phyloP scores from a whole-genome alignment of 1,140 invertebrate genomes.

The Caenorhabditis brenneri region DNA sequence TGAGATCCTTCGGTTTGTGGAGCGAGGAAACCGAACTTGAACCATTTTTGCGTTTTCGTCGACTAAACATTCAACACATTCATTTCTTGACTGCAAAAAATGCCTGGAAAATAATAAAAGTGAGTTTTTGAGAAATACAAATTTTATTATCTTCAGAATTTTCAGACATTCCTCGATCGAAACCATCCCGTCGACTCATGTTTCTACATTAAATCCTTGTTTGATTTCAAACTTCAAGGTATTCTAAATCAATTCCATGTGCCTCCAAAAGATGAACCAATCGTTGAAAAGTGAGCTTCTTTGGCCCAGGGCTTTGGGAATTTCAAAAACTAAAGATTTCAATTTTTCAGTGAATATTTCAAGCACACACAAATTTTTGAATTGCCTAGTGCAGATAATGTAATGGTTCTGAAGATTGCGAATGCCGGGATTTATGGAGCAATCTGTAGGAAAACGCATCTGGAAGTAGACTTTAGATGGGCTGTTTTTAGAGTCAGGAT shows the following conservation, averaged over 20 bases:
- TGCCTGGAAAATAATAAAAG: neutral
- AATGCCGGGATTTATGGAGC: neutral
- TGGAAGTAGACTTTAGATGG: neutral
- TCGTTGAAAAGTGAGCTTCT: too few species aligned
- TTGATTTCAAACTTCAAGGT: neutral
- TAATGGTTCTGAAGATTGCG: neutral
- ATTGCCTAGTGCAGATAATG: neutral
- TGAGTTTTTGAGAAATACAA: neutral
- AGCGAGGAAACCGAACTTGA: neutral
- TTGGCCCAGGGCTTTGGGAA: too few species aligned
- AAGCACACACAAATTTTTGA: neutral
- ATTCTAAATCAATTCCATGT: neutral
- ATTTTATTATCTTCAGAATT: neutral
- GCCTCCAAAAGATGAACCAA: neutral
- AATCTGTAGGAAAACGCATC: neutral
- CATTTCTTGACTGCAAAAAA: neutral
- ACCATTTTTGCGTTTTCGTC: neutral
- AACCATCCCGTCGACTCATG: neutral
- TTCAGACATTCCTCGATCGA: neutral
- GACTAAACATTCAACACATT: neutral
- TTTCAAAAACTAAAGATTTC: too few species aligned
- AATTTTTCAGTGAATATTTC: neutral
- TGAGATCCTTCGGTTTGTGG: neutral
- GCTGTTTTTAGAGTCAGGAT: neutral
- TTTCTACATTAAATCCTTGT: neutral